A percentile compares a stretch with the other conserved stretches of the same genome.
Conservation (phyloP, 1,140 invertebrate genomes). For the Sycobia sp. region DNA sequence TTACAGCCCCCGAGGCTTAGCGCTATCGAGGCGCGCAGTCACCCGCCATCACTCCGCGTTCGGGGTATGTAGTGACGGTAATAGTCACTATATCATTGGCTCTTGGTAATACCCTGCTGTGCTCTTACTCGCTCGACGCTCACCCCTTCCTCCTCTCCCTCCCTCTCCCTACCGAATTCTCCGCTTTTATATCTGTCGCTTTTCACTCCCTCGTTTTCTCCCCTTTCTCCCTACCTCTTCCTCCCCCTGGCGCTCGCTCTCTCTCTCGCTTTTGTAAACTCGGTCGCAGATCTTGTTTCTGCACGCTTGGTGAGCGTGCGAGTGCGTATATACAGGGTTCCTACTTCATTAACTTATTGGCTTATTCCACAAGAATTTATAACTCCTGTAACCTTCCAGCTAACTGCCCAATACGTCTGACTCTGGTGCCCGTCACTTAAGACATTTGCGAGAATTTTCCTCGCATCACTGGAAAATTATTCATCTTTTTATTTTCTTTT, state of each 20-base stretch:
- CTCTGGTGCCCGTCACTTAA: too few relatives aligned
- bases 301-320: slow-evolving; percentile 8
- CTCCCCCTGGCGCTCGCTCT: slow-evolving; percentile 39
- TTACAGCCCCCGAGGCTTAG: slow-evolving; percentile 20
- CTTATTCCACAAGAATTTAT: slow-evolving; percentile 10
- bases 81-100: slow-evolving; percentile 64
- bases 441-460: too few relatives aligned
- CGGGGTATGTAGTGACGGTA: slow-evolving; percentile 62
- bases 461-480: too few relatives aligned
- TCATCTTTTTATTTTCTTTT: too few relatives aligned
- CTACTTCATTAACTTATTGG: slow-evolving; percentile 25
- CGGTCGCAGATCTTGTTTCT: too few relatives aligned
- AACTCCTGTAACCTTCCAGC: not conserved
- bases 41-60: slow-evolving; percentile 61
- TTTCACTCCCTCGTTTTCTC: slow-evolving; percentile 43
- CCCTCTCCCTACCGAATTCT: too few relatives aligned
- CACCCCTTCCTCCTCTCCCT: slow-evolving; percentile 33
- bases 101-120: slow-evolving; percentile 60
- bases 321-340: not conserved
- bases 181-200: too few relatives aligned
- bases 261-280: slow-evolving; percentile 8
- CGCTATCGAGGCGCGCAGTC: slow-evolving; percentile 62
- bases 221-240: too few relatives aligned
- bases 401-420: too few relatives aligned
- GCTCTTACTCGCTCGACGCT: slow-evolving; percentile 1